Conservation (phyloP, 2,888 invertebrate species). For the Caenorhabditis becei region DNA sequence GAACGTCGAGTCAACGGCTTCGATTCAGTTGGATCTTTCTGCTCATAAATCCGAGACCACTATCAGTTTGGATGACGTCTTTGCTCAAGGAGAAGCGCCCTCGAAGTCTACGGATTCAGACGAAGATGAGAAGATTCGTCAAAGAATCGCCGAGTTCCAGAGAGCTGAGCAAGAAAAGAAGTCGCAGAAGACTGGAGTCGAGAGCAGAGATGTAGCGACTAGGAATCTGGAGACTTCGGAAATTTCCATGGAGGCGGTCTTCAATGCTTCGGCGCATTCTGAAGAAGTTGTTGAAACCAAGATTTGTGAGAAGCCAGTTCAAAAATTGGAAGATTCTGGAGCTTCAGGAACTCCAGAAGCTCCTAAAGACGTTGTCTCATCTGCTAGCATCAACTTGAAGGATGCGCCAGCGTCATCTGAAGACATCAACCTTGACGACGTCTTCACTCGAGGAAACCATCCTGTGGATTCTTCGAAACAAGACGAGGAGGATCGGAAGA, state of each 20-base stretch:
- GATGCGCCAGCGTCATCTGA: background rate
- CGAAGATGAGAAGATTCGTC: conserved; percentile 10
- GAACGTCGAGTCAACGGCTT: conserved; percentile 12
- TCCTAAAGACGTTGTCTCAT: no score
- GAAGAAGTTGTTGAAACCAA: no score
- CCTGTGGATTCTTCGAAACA: no score
- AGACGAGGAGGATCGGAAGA: conserved; percentile 10
- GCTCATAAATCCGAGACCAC: background rate
- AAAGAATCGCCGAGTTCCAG: conserved; percentile 45
- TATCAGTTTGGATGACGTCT: conserved; percentile 50
- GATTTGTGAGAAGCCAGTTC: no score
- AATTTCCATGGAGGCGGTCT: conserved; percentile 50
- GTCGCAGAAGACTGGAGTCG: conserved; percentile 1
- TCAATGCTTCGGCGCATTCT: conserved; percentile 34
- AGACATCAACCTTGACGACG: background rate
- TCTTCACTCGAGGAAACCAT: background rate
- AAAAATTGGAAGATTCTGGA: no score
- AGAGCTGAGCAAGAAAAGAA: conserved; percentile 30
- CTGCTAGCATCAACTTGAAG: background rate
- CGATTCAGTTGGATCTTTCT: conserved; percentile 9
- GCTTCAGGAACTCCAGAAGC: no score
- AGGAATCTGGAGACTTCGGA: conserved; percentile 38
- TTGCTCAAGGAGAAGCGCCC: conserved; percentile 10
- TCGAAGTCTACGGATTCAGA: background rate
- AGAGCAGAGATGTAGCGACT: no score